A percentile compares a stretch with the other conserved stretches of the same genome.
These are phyloP conservation scores for Poeciliopsis turrubarensis DNA, from an alignment of 2,113 vertebrate species.

Conservation along the genomic window DNA sequence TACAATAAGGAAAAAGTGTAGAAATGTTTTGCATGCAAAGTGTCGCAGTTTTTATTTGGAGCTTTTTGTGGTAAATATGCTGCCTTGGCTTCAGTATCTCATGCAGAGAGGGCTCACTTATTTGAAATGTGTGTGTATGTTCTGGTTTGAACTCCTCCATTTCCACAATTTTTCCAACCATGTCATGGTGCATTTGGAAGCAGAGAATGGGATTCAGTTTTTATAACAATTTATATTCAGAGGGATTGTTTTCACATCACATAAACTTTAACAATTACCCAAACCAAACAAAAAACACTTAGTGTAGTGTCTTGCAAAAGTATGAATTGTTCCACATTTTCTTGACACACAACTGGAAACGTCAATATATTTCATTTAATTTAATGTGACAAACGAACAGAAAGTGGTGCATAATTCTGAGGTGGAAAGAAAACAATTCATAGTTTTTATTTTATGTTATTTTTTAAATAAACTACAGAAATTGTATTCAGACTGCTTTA, in stretches of 20 bases:
- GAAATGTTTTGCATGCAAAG: constrained; percentile 42
- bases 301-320: background rate
- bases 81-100: constrained; percentile 55
- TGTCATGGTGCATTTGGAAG: constrained; percentile 48
- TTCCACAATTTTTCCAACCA: constrained; percentile 49
- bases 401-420: background rate
- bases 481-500: background rate
- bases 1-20: constrained; percentile 44
- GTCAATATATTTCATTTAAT: background rate
- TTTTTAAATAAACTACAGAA: background rate
- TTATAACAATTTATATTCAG: constrained; percentile 54
- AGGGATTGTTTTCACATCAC: constrained; percentile 34
- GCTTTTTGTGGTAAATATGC: constrained; percentile 43
- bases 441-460: background rate
- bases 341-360: background rate
- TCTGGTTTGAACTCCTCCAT: constrained; percentile 31
- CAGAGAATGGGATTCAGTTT: constrained; percentile 49
- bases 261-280: constrained; percentile 8
- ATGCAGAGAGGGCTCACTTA: constrained; percentile 34
- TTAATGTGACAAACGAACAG: background rate
- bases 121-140: constrained; percentile 8
- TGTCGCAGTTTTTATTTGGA: constrained; percentile 45
- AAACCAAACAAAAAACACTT: background rate
- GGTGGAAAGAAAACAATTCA: background rate
- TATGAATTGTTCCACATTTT: background rate